These are phyloP conservation scores for Nomada fabriciana DNA, from an alignment of 2,888 invertebrate genomes.

Conservation along the genomic window DNA sequence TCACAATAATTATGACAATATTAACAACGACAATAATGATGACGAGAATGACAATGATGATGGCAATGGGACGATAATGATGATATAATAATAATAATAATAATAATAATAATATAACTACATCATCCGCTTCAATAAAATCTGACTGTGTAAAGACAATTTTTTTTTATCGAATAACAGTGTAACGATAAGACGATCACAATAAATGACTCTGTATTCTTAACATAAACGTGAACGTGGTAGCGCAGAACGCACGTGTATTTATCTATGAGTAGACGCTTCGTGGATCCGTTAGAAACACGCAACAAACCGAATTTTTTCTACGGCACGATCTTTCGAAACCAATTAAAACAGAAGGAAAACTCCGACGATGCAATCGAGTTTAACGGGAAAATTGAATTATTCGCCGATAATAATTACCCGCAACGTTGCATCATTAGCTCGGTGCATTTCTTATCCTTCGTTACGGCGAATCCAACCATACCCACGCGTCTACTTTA, in stretches of 20 bases:
- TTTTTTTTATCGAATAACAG: slow-evolving; percentile 61
- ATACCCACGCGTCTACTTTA: slow-evolving; percentile 38
- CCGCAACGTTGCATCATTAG: background rate
- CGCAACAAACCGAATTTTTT: slow-evolving; percentile 18
- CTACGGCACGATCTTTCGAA: background rate
- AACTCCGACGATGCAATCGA: background rate
- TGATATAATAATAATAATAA: slow-evolving; percentile 16
- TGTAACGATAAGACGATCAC: slow-evolving; percentile 65
- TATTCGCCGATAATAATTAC: background rate
- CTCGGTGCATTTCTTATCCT: background rate
- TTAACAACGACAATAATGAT: slow-evolving; percentile 32
- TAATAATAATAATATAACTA: slow-evolving; percentile 61
- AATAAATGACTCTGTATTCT: slow-evolving; percentile 60
- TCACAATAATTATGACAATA: slow-evolving; percentile 54
- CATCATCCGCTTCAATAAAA: slow-evolving; percentile 59
- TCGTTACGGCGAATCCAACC: slow-evolving; percentile 39
- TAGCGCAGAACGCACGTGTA: slow-evolving; percentile 29
- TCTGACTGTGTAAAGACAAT: slow-evolving; percentile 63
- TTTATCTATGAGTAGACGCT: slow-evolving; percentile 40
- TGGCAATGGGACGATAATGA: slow-evolving; percentile 1
- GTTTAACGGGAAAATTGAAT: background rate
- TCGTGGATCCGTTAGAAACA: slow-evolving; percentile 31
- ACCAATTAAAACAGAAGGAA: background rate
- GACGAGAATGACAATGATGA: slow-evolving; percentile 11
- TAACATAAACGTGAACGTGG: slow-evolving; percentile 55